phyloP scores from a whole-genome alignment of 92 coral and sea anemone species.

The Parazoanthus darwini region DNA sequence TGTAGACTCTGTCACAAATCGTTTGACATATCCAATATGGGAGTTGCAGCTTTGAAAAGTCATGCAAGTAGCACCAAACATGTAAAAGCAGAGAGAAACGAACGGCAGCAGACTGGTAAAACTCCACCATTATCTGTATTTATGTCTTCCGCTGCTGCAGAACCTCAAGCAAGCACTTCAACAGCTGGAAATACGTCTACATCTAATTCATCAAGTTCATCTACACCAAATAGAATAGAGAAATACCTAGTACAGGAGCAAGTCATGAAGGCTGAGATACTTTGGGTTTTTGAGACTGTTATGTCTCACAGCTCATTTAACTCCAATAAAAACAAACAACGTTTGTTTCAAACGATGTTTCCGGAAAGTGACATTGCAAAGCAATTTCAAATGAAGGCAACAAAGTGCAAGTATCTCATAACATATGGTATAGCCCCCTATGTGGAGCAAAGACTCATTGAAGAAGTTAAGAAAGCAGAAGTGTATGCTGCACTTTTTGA shows the following conservation, averaged over 20 bases:
- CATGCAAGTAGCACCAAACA: too few relatives aligned
- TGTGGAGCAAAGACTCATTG: slow-evolving; percentile 20
- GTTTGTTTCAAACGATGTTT: slow-evolving; percentile 43
- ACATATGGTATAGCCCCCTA: slow-evolving; percentile 42
- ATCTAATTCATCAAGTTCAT: background rate
- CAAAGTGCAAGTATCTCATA: slow-evolving; percentile 40
- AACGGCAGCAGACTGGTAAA: too few relatives aligned
- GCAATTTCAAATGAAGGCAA: slow-evolving; percentile 47
- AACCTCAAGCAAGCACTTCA: background rate
- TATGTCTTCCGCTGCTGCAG: too few relatives aligned
- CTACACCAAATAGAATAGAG: slow-evolving; percentile 10
- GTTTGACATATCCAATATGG: too few relatives aligned
- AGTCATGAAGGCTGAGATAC: slow-evolving; percentile 22
- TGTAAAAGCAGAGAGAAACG: too few relatives aligned
- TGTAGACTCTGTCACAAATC: too few relatives aligned
- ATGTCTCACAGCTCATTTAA: slow-evolving; percentile 16
- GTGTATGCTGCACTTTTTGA: slow-evolving; percentile 20
- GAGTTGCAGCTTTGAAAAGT: too few relatives aligned
- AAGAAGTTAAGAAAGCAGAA: slow-evolving; percentile 26
- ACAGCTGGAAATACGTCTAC: background rate
- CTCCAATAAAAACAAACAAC: slow-evolving; percentile 20
- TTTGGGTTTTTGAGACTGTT: slow-evolving; percentile 10
- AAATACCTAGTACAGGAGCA: slow-evolving; percentile 10
- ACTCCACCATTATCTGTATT: too few relatives aligned
- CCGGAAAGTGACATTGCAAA: slow-evolving; percentile 54